Evolutionary conservation across 2,113 vertebrate species (phyloP), one percentile per base, ranked within the genome.

Genomic region (Dromas ardeola): DNA sequence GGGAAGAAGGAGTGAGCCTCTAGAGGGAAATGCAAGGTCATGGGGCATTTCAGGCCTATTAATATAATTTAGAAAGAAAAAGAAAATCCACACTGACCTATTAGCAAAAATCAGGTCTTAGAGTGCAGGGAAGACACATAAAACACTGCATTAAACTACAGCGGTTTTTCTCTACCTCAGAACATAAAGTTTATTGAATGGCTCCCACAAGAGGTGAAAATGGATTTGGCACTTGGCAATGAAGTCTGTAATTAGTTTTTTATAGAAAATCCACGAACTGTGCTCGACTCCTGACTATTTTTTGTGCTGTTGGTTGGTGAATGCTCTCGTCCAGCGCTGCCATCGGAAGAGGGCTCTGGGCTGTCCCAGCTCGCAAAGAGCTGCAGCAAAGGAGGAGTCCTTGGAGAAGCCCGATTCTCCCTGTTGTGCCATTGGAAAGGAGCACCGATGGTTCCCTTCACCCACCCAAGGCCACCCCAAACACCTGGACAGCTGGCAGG

Each of bases 111-210:
- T 90, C 77, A 66, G 81, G 86, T 86, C 70, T 82, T 66, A 67
- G 65, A 76, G 50, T 56, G 27, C 73, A 95, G 38, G 62, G 86
- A 93, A 94, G 70, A 86, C 0, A 0, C 80, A 87, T 93, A 93
- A 97, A 95, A 94, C 86, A 88, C 87, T 79, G 63, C 72, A 92
- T 90, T 96, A 93, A 95, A 95, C 61, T 72, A 81, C 0, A 0
- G 84, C 40, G 77, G 50, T 95, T 94, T 90, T 62, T 70, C 36
- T 91, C 38, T 87, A 83, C 81, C 80, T 96, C 86, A 89, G 94
- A 96, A 87, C 81, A 87, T 91, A 69, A 95, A 96, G 77, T 89
- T 79, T 70, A 93, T n/a, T 93, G 86, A 97, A 93, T 74, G 67
- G 52, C 58, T 96, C 94, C 88, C 95, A 93, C 77, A 93, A 94